Evolutionary conservation across 2,113 vertebrate genomes (phyloP), one percentile per base, ranked within the genome.

Genomic region (Taurulus bubalis): DNA sequence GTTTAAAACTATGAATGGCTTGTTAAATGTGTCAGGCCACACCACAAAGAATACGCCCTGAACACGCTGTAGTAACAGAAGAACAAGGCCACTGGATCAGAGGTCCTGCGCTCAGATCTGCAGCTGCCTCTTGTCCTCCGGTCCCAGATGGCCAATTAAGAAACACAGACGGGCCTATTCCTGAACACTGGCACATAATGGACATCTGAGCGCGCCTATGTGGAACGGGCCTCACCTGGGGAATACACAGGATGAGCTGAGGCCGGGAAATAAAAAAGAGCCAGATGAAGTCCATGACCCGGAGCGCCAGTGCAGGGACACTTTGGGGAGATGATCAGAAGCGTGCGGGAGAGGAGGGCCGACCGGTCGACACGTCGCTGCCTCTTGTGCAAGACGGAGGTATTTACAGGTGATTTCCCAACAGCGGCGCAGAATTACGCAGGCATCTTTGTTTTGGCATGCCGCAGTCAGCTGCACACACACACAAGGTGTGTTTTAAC

Each of bases 81-180:
- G 51, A 58, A n/a, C 26, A 4, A 1, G n/a, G 0, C 59, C 68
- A 20, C 58, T 65, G 0, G 24, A 60, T 75, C 24, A 51, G 72
- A 73, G 64, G 70, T 55, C 56, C 45, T 56, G 40, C 67, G 74
- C 63, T 78, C 62, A 53, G 26, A 53, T 79, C 67, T 6, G 72
- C 67, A 56, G 75, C 72, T 82, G 77, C 84, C 75, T 77, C 63
- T 60, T 81, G 74, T 80, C 73, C 71, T 65, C 3, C 51, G 0
- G 30, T 91, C 91, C 91, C 89, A 40, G 30, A 65, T 2, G 89
- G 32, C 85, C 83, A 90, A 92, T 90, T 91, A 91, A 47, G 71
- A 73, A 32, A 79, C 62, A 79, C 75, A 75, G 66, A 34, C 42
- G 2, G 34, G 67, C 53, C 58, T 80, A 67, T 68, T 78, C 69